These are phyloP conservation scores for Micropterix aruncella DNA, from an alignment of 2,888 invertebrate species.

Conservation along the genomic window DNA sequence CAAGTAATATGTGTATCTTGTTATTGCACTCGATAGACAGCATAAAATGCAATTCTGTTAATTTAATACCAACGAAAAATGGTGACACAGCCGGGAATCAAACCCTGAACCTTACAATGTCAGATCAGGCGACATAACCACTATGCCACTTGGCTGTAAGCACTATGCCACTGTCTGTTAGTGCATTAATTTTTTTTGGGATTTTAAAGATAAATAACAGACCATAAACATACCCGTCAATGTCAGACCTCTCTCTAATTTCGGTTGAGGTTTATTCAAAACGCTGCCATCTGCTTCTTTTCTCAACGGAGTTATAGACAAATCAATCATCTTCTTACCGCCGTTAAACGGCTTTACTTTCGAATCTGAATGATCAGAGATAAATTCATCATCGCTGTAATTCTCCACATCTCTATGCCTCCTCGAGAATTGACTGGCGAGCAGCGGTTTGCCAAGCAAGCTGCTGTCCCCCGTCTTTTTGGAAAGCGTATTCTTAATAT, in stretches of 20 bases:
- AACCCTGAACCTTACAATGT: no score
- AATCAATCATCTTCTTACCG: slow-evolving; percentile 22
- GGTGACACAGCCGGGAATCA: no score
- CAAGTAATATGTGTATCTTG: no score
- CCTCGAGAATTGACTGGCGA: slow-evolving; percentile 4
- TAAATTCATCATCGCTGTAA: slow-evolving; percentile 6
- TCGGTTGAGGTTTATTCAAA: slow-evolving; percentile 25
- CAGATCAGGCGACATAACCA: no score
- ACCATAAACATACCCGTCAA: slow-evolving; percentile 26
- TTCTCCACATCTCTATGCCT: slow-evolving; percentile 7
- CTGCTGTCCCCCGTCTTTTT: slow-evolving; percentile 10
- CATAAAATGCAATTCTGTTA: no score
- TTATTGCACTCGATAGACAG: no score
- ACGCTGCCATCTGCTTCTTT: slow-evolving; percentile 19
- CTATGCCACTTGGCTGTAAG: no score
- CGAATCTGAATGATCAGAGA: slow-evolving; percentile 6
- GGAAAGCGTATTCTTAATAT: not conserved
- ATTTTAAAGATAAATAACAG: no score
- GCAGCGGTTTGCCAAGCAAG: slow-evolving; percentile 9
- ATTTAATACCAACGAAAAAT: no score
- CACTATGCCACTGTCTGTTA: no score
- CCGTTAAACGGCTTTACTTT: not conserved
- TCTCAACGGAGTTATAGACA: slow-evolving; percentile 29
- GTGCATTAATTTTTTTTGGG: no score
- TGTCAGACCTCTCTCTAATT: slow-evolving; percentile 28